Base-by-base conservation (phyloP, 2,797 vertebrate species). In the Epinephelus awoara region DNA sequence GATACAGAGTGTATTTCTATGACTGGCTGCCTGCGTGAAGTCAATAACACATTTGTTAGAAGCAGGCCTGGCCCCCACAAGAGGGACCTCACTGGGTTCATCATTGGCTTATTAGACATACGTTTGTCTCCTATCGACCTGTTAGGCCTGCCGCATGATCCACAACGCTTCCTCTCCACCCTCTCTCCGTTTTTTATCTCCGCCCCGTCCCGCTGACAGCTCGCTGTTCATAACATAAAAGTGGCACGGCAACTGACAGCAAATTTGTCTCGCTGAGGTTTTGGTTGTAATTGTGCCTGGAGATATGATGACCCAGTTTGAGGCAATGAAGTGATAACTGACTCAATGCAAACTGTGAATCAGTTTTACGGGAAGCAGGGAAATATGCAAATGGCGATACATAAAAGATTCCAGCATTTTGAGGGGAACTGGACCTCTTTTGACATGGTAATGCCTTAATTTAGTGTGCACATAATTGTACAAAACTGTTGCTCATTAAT, bases 21-120 rank as follows among this genome's bases (percentile, higher is more conserved):
- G 86, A 87, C 79, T 61, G 81, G 78, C 79, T 86, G 85, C 86
- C 85, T 54, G 55, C 40, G 82, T 63, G 74, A 74, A 90, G 93
- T 95, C 93, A 91, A 94, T 95, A 94, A 90, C 72, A 74, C 79
- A 89, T 93, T 95, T 86, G 91, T 91, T 83, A 79, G 80, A 70
- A 83, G 63, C 79, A 44, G 56, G 54, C 72, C 66, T 52, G 54
- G 76, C 79, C 70, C 79, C 77, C 81, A 75, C 90, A 80, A 92
- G 84, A 90, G 89, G 86, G 89, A 93, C 80, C 80, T 66, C 84
- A 88, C 77, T 23, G 80, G 83, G 78, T 93, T 89, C 79, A 91
- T 94, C 89, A 91, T 85, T 25, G 92, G 84, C 88, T 93, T 92
- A 92, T 95, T 94, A 94, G 90, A 87, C 85, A 83, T 85, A 68